Evolutionary conservation across 2,888 invertebrate species (phyloP).

Genomic region (Odontomyia ornata): DNA sequence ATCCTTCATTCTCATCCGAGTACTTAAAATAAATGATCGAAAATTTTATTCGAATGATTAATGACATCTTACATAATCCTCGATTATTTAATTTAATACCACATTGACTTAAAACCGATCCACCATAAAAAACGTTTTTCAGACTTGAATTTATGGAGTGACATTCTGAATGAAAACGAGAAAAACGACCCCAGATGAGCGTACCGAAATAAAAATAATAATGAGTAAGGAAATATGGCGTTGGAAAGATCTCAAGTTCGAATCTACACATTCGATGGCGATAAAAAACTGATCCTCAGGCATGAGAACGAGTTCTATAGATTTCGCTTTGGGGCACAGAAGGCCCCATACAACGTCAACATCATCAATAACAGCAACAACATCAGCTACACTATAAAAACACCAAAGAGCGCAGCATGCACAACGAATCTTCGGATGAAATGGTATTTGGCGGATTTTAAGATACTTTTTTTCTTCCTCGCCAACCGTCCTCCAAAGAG

Average conservation of each 20-base stretch:
- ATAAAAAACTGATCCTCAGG: conserved; percentile 1
- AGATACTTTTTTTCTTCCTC: neutral
- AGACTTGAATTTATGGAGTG: conserved; percentile 23
- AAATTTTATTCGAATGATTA: no score
- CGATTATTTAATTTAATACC: neutral
- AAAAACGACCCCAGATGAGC: conserved; percentile 33
- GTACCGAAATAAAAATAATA: conserved; percentile 13
- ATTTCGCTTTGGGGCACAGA: neutral
- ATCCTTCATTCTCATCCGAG: no score
- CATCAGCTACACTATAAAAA: neutral
- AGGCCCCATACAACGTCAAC: conserved; percentile 24
- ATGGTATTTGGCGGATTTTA: neutral
- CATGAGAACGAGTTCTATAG: conserved; percentile 23
- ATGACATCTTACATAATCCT: no score
- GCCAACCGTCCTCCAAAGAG: neutral
- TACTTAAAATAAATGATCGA: no score
- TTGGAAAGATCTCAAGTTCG: neutral
- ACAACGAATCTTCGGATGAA: neutral
- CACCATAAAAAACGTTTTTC: neutral
- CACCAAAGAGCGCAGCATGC: neutral
- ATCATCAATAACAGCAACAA: no score
- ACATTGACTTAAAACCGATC: neutral
- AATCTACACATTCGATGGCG: neutral
- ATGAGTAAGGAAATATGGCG: conserved; percentile 32
- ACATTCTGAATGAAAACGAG: conserved; percentile 27